Base-by-base conservation (phyloP, 2,888 invertebrate species). In the Fragum whitleyi region DNA sequence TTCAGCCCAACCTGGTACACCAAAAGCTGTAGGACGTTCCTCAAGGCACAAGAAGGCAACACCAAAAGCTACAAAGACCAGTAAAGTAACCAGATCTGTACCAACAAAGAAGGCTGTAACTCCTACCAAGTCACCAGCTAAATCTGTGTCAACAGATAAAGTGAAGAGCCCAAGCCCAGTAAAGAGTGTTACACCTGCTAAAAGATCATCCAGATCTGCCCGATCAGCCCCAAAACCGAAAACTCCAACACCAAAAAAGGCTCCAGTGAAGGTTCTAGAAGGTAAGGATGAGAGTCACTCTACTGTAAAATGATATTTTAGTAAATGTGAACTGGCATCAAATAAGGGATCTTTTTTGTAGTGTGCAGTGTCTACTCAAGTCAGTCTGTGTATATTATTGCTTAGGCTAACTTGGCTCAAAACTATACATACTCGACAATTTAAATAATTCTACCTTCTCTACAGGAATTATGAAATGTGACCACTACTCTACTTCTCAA, bases 41-140 rank as follows among this genome's bases (percentile, higher is more conserved):
- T 78, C 69, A 55, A 76, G 73, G 26, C 26, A 82, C 79, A 72
- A 47, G 47, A 29, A 71, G 26, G 70, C 80, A 16, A 79, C 78
- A 29, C 82, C 84, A 67, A 79, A 80, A 57, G 39, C 51, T 28
- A 59, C 69, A 32, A 28, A 67, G 23, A 61, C 47, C n/a, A 36
- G n/a, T 32, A 53, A 57, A 32, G 21, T 29, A 61, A 51, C 67
- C 42, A 19, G 67, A 42, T 11, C 39, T 7, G 67, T 16, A 67
- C 67, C 67, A n/a, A 23, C 39, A n/a, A 53, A 55, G 29, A 59
- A 59, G 42, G 55, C 26, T 1, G 51, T 73, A 39, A 70, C 69
- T 51, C 59, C 65, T 39, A 69, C 81, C 42, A 65, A 65, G 67
- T 51, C 61, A 19, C 47, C 47, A 47, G 16, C 16, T 19, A 72